A percentile compares a stretch with the other conserved stretches of the same genome.
These are phyloP conservation scores for Synanthedon tipuliformis DNA, from an alignment of 2,888 invertebrate species.

Conservation along the genomic window DNA sequence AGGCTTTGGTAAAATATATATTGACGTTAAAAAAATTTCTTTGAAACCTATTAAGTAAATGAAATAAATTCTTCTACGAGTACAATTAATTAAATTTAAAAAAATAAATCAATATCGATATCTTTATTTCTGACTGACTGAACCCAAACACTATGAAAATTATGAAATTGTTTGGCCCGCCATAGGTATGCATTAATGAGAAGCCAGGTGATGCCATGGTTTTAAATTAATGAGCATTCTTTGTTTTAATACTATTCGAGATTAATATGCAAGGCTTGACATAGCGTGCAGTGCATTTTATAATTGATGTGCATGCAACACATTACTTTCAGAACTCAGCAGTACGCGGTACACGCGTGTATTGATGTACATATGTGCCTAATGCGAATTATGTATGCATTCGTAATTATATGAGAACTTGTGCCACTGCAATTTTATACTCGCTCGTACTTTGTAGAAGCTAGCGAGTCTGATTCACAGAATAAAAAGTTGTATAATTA, in stretches of 20 bases:
- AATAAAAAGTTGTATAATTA: not conserved
- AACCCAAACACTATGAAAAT: too few species aligned
- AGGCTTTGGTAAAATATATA: too few species aligned
- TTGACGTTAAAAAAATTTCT: too few species aligned
- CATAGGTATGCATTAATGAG: too few species aligned
- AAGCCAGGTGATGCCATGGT: not conserved
- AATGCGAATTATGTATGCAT: not conserved
- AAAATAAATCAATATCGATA: too few species aligned
- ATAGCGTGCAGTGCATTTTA: conserved; percentile 19
- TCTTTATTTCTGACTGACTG: too few species aligned
- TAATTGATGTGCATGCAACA: not conserved
- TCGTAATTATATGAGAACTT: not conserved
- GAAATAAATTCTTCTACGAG: too few species aligned
- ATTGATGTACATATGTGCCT: not conserved
- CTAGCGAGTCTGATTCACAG: not conserved
- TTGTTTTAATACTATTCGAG: not conserved
- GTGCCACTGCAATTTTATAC: not conserved
- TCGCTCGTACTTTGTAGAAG: not conserved
- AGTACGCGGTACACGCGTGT: not conserved
- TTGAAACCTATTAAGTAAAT: too few species aligned
- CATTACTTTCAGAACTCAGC: not conserved
- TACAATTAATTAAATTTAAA: too few species aligned
- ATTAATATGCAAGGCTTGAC: conserved; percentile 41
- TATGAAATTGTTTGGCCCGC: too few species aligned
- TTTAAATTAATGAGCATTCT: not conserved